Evolutionary conservation across 2,113 vertebrate species (phyloP).

Genomic region (Opisthocomus hoazin): DNA sequence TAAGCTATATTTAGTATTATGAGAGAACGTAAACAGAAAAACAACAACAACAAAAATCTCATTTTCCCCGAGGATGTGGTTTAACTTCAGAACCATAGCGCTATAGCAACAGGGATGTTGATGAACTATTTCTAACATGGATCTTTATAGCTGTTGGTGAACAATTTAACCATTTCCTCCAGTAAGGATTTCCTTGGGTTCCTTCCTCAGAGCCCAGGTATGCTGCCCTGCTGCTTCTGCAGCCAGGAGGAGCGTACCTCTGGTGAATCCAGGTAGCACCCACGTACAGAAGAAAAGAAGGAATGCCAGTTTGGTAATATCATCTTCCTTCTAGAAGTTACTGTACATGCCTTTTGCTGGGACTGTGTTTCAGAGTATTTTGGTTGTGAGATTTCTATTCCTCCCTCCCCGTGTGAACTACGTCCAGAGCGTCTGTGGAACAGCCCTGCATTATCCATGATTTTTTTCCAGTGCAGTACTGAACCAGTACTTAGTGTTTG

Average conservation of each 20-base stretch:
- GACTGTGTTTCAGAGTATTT: background rate
- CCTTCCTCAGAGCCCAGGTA: background rate
- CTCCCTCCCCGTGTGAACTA: background rate
- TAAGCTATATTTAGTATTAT: background rate
- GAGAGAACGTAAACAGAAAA: background rate
- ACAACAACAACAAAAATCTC: background rate
- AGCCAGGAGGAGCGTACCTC: background rate
- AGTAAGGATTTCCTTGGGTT: background rate
- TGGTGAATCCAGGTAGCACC: background rate
- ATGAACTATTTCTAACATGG: background rate
- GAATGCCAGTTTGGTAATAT: background rate
- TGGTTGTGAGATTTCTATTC: background rate
- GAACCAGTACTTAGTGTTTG: background rate
- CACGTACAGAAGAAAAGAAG: background rate
- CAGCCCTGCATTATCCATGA: background rate
- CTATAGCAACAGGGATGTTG: background rate
- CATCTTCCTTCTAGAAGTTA: background rate
- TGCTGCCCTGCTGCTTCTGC: background rate
- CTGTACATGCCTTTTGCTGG: background rate
- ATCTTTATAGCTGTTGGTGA: background rate
- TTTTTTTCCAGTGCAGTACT: background rate
- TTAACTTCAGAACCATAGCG: background rate
- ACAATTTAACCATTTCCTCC: background rate
- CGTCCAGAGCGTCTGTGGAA: background rate
- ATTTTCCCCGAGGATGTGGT: background rate